A percentile compares a stretch with the other conserved stretches of the same genome.
Conservation (phyloP, 2,113 vertebrate genomes). For the Rhabdornis inornatus region DNA sequence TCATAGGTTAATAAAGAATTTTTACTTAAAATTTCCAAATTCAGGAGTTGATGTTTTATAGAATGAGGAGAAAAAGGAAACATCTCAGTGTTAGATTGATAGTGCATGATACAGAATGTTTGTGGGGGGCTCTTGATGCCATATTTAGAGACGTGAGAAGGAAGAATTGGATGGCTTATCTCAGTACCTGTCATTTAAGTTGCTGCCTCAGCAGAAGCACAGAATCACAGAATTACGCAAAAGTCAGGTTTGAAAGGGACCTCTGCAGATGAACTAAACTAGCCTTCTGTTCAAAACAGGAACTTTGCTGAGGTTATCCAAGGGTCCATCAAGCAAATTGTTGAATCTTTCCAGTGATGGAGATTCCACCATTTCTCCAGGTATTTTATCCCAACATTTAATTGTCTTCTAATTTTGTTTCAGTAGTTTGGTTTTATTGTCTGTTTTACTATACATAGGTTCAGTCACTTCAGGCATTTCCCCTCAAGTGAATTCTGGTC, state of each 20-base stretch:
- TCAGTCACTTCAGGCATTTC: not conserved
- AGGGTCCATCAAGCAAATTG: not conserved
- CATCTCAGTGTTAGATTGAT: not conserved
- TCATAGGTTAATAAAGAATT: not conserved
- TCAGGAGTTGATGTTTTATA: not conserved
- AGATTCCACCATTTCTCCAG: not conserved
- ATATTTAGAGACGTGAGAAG: not conserved
- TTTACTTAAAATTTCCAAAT: not conserved
- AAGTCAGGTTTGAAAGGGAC: not conserved
- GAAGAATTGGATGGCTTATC: not conserved
- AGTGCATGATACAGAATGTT: not conserved
- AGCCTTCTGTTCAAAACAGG: not conserved
- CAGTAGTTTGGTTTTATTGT: fast-evolving
- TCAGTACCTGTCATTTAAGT: not conserved
- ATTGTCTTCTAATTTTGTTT: not conserved
- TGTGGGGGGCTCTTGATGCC: not conserved
- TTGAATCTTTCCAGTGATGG: not conserved
- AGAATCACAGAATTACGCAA: not conserved
- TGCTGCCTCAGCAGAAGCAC: not conserved
- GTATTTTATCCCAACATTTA: not conserved
- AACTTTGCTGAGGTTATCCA: not conserved
- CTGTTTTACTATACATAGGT: not conserved
- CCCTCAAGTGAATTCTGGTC: not conserved
- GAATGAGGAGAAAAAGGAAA: not conserved
- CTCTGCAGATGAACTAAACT: not conserved